Evolutionary conservation across 2,113 vertebrate genomes (phyloP).

Genomic region (Lipotes vexillifer): DNA sequence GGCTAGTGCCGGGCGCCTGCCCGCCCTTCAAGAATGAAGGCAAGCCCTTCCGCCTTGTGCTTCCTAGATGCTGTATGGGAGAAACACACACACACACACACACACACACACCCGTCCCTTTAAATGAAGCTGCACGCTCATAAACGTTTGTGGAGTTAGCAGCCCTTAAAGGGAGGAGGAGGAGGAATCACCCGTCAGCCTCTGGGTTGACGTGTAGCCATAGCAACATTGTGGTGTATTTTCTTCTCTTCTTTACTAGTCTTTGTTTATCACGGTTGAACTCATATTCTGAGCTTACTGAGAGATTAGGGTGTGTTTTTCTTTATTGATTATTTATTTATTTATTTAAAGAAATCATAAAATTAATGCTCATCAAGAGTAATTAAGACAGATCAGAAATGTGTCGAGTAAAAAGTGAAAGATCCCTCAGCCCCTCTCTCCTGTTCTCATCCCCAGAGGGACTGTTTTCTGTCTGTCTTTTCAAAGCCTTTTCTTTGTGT

Average conservation of each 20-base stretch:
- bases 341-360: background rate
- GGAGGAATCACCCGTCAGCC: accelerated
- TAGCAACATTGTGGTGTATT: background rate
- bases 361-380: background rate
- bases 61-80: background rate
- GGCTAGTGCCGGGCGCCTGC: background rate
- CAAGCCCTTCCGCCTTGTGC: background rate
- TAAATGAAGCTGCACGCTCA: accelerated
- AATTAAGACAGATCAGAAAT: background rate
- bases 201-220: background rate
- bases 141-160: accelerated
- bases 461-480: background rate
- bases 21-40: background rate
- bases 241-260: background rate
- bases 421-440: background rate
- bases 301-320: background rate
- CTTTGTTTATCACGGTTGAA: background rate
- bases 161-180: background rate
- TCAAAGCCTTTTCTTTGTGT: background rate
- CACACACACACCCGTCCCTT: accelerated
- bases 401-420: background rate
- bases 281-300: background rate
- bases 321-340: background rate
- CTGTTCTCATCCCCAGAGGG: background rate
- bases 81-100: too few species aligned